Evolutionary conservation across 2,797 vertebrate species (phyloP), one percentile per base, ranked within the genome.

Genomic region (Schizothorax lantsangensis): DNA sequence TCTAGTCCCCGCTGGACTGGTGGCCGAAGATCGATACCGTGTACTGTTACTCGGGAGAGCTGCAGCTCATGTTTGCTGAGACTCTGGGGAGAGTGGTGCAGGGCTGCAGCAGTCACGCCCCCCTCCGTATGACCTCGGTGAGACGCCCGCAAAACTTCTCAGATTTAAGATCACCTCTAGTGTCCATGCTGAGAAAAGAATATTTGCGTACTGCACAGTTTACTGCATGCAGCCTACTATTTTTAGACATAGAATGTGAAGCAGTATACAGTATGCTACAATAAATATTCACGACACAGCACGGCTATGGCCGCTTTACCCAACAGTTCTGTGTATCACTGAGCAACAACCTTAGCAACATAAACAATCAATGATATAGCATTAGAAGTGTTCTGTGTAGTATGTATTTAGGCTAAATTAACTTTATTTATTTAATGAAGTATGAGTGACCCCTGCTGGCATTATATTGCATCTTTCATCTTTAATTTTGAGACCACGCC

Each of bases 11-110:
- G 0, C 90, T 99, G 92, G 98, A 99, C 95, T 99, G 98, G 97
- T 99, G 98, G 98, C 98, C 98, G 1, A 96, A 96, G 94, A 98
- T 99, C 0, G 97, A 98, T 69, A 96, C 97, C 0, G 98, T 99
- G 23, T 99, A 99, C 95, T 97, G 97, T 93, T 96, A 99, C 92
- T 97, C 98, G 4, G 94, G 97, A 91, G 98, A 99, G 92, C 98
- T 99, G 54, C 97, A 97, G 91, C 96, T 95, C 88, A 99, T 99
- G 98, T 98, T 99, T 92, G 95, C 96, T 0, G 98, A 99, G 91
- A 98, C 98, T 0, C 96, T 98, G 73, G 96, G 95, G 88, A 96
- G 97, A 86, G 97, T 97, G 7, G 94, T 97, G 17, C 97, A 98
- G 82, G 95, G 97, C 68, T 94, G 93, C 0, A 93, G 96, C 0